Conservation (phyloP, 2,113 vertebrate species). For the Leucosticte australis region DNA sequence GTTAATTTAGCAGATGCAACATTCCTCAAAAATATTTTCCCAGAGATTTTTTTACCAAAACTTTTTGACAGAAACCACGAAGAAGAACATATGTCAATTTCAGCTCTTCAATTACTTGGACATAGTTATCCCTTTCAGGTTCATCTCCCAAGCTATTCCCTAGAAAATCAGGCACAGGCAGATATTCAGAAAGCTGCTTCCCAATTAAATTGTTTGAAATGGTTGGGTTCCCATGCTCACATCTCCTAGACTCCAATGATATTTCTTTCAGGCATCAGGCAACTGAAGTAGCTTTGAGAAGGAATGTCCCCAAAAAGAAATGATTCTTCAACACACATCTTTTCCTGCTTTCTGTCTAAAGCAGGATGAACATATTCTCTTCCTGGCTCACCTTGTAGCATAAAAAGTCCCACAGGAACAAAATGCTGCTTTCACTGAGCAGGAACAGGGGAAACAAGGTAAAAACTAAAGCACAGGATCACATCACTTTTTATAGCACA, state of each 20-base stretch:
- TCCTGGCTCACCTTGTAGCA: background rate
- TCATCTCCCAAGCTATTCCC: background rate
- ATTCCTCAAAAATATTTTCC: background rate
- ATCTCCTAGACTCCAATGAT: background rate
- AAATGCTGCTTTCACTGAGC: background rate
- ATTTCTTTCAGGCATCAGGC: background rate
- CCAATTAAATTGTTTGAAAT: background rate
- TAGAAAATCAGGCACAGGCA: background rate
- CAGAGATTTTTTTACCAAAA: background rate
- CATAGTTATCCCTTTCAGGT: background rate
- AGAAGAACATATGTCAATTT: background rate
- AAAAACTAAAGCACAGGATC: background rate
- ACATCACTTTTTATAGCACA: background rate
- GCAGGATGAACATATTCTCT: background rate
- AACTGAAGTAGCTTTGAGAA: background rate
- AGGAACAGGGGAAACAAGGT: background rate
- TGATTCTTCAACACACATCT: background rate
- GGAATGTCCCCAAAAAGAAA: background rate
- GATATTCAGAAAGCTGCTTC: background rate
- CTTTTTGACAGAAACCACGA: background rate
- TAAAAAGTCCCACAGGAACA: background rate
- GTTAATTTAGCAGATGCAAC: background rate
- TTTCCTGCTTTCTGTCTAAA: background rate
- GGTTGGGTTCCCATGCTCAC: background rate
- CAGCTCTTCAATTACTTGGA: background rate